These are phyloP conservation scores for Pavo muticus DNA, from an alignment of 2,113 vertebrate species.

Conservation along the genomic window DNA sequence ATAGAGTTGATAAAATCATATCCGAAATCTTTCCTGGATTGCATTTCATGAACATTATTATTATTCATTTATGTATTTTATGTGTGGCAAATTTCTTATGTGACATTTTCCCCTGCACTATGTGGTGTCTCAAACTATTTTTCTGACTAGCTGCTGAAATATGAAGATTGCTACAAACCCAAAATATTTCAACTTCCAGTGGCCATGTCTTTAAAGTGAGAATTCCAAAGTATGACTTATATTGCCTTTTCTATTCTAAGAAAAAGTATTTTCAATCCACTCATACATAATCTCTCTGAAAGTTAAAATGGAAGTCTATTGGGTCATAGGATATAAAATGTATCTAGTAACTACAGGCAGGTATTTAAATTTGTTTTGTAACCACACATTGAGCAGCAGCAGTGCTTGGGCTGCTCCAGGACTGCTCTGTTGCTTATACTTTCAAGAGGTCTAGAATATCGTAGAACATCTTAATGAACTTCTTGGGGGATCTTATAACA, in stretches of 20 bases:
- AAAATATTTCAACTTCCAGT: neutral
- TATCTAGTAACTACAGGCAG: neutral
- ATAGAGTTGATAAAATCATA: neutral
- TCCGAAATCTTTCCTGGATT: neutral
- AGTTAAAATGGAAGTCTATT: neutral
- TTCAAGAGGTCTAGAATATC: neutral
- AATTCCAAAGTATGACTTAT: neutral
- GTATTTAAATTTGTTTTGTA: neutral
- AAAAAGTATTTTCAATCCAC: rapidly evolving
- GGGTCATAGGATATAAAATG: neutral
- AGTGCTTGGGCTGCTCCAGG: neutral
- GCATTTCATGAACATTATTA: neutral
- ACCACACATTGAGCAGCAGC: neutral
- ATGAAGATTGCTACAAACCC: neutral
- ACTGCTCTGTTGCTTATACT: neutral
- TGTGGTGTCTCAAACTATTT: neutral
- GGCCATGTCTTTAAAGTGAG: neutral
- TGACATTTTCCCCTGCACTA: neutral
- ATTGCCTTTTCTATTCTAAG: neutral
- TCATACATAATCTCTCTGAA: neutral
- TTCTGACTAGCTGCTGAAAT: neutral
- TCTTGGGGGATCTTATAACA: neutral
- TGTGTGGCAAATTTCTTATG: neutral
- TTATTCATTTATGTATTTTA: neutral
- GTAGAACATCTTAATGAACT: neutral